A percentile compares a stretch with the other conserved stretches of the same genome.
Evolutionary conservation across 2,888 invertebrate species (phyloP).

Genomic region (Drosophila yooni): DNA sequence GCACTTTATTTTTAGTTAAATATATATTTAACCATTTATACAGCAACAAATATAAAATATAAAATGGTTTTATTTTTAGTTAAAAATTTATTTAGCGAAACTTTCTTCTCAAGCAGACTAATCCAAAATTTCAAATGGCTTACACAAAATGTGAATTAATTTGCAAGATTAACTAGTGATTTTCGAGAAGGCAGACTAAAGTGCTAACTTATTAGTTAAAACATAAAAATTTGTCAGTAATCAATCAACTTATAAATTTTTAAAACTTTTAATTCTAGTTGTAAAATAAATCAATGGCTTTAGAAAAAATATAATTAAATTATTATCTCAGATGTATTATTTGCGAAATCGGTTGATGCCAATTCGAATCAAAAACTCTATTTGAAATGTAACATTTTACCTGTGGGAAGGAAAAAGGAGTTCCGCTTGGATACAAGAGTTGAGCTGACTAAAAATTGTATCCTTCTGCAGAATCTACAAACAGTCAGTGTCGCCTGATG

Average conservation of each 20-base stretch:
- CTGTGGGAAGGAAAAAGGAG: background rate
- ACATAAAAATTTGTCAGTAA: background rate
- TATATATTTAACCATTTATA: no score
- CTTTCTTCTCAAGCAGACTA: background rate
- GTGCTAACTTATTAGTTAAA: fast-evolving
- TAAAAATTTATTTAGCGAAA: background rate
- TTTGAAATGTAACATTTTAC: background rate
- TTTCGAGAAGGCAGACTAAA: background rate
- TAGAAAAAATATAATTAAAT: background rate
- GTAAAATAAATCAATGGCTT: background rate
- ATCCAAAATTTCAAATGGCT: background rate
- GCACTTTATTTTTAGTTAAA: no score
- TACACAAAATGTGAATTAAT: background rate
- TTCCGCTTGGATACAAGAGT: no score
- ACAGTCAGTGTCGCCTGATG: background rate
- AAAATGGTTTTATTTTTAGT: background rate
- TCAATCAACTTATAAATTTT: background rate
- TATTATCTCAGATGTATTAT: background rate
- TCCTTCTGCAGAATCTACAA: background rate
- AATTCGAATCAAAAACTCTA: background rate
- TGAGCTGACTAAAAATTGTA: background rate
- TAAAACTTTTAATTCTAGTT: background rate
- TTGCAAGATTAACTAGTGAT: background rate
- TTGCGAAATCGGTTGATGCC: background rate
- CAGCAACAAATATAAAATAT: no score